Percentiles rank a stretch among this genome's conserved stretches.
phyloP scores from a whole-genome alignment of 2,113 vertebrate genomes.

The Naja naja region DNA sequence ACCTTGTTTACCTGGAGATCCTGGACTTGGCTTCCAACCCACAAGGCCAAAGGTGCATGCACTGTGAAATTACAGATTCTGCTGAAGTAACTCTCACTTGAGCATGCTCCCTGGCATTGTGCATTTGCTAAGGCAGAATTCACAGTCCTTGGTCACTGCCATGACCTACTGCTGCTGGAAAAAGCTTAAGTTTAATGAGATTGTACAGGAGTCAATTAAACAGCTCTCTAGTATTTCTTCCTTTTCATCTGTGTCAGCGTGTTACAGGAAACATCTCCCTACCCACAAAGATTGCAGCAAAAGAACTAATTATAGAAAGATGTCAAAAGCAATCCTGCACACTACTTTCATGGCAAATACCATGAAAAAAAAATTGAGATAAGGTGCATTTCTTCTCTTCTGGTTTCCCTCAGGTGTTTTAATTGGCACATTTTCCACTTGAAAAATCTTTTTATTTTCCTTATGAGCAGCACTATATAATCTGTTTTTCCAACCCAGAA shows the following conservation, averaged over 20 bases:
- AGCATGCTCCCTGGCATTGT: conserved; percentile 52
- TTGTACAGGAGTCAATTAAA: conserved; percentile 65
- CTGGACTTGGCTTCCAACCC: conserved; percentile 61
- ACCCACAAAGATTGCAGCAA: not conserved
- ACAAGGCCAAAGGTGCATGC: conserved; percentile 39
- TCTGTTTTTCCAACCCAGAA: conserved; percentile 33
- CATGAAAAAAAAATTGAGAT: conserved; percentile 29
- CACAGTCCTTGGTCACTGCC: conserved; percentile 61
- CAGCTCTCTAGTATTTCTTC: not conserved
- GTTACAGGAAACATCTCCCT: conserved; percentile 21
- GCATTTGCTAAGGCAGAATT: conserved; percentile 65
- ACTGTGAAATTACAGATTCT: conserved; percentile 59
- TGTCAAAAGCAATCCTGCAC: conserved; percentile 4
- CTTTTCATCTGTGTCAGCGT: conserved; percentile 16
- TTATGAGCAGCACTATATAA: not conserved
- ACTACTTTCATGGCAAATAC: not conserved
- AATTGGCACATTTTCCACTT: conserved; percentile 34
- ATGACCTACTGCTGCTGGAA: conserved; percentile 54
- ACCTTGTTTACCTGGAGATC: conserved; percentile 28
- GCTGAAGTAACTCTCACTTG: conserved; percentile 54
- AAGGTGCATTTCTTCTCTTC: not conserved
- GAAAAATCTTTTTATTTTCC: conserved; percentile 42
- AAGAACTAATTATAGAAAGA: conserved; percentile 40
- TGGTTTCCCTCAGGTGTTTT: conserved; percentile 34
- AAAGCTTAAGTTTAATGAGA: conserved; percentile 52